A percentile compares a stretch with the other conserved stretches of the same genome.
Evolutionary conservation across 2,888 invertebrate species (phyloP).

Genomic region (Meganola albula): DNA sequence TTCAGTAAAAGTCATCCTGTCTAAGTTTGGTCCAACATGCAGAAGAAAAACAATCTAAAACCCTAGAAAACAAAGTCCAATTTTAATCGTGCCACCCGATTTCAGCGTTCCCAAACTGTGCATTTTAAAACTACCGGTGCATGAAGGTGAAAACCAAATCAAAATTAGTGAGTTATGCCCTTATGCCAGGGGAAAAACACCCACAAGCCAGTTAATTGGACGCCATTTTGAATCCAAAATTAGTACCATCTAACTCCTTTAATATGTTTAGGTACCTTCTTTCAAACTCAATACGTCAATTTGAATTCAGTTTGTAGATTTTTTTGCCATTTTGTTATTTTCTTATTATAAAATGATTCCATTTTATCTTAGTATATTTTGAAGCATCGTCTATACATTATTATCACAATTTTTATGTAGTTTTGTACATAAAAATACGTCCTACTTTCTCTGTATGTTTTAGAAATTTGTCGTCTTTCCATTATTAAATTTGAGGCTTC

Average conservation of each 20-base stretch:
- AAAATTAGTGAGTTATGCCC: neutral
- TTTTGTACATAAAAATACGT: too few species aligned
- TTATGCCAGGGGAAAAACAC: neutral
- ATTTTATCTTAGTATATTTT: too few species aligned
- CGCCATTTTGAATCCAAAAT: neutral
- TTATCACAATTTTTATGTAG: too few species aligned
- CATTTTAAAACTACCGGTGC: neutral
- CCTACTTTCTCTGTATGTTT: too few species aligned
- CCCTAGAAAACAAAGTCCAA: neutral
- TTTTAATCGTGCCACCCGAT: neutral
- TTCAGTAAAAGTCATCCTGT: neutral
- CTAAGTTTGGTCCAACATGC: neutral
- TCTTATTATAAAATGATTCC: too few species aligned
- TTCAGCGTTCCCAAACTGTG: neutral
- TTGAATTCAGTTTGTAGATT: too few species aligned
- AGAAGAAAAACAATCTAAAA: neutral
- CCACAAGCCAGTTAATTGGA: neutral
- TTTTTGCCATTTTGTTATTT: too few species aligned
- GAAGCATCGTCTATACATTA: too few species aligned
- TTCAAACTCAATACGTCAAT: too few species aligned
- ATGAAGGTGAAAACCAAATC: neutral
- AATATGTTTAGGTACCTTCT: neutral
- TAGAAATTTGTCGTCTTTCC: too few species aligned
- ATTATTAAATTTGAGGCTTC: too few species aligned
- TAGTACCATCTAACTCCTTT: neutral